A percentile compares a stretch with the other conserved stretches of the same genome.
Conservation (phyloP, 2,888 invertebrate genomes). For the Agonum fuliginosum region DNA sequence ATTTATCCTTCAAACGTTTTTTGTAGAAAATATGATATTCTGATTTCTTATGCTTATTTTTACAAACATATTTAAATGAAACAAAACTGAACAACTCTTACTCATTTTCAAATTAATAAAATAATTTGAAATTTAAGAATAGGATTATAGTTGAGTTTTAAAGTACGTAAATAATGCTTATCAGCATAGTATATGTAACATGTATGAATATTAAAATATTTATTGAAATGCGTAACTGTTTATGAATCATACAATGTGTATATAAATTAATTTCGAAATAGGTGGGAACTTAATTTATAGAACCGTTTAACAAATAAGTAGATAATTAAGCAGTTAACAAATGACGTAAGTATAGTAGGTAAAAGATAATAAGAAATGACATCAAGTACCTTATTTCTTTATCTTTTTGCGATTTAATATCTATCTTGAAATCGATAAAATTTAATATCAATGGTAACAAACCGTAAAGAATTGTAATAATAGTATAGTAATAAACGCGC, state of each 20-base stretch:
- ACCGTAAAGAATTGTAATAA: slow-evolving; percentile 32
- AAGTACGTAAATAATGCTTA: no score
- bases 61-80: no score
- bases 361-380: slow-evolving; percentile 24
- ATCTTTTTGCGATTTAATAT: slow-evolving; percentile 7
- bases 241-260: neutral
- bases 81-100: no score
- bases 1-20: no score
- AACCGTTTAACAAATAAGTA: slow-evolving; percentile 11
- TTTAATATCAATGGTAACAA: slow-evolving; percentile 16
- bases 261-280: neutral
- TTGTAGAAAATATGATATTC: no score
- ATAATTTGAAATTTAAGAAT: no score
- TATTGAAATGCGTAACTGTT: no score
- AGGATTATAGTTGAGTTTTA: no score
- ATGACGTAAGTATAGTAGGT: slow-evolving; percentile 2
- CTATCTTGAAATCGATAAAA: slow-evolving; percentile 10
- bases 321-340: slow-evolving; percentile 7
- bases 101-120: no score
- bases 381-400: neutral
- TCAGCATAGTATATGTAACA: no score
- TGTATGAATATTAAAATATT: no score
- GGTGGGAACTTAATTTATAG: slow-evolving; percentile 8
- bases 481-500: slow-evolving; percentile 15
- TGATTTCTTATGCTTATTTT: no score